Evolutionary conservation across 2,888 invertebrate genomes (phyloP).

Genomic region (Apamea monoglypha): DNA sequence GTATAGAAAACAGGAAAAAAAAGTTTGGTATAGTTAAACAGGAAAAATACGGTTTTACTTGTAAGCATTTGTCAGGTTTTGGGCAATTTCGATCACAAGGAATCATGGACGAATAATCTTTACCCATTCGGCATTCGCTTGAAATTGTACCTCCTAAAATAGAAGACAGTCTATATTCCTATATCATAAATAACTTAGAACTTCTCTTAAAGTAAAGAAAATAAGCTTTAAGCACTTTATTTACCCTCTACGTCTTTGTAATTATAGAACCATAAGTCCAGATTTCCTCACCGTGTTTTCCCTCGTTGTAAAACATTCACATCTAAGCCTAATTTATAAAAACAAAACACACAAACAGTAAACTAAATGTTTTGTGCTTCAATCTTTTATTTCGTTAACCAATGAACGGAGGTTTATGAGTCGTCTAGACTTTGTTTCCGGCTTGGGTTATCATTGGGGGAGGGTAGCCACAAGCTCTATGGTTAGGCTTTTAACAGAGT

Average conservation of each 20-base stretch:
- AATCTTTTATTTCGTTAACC: slow-evolving; percentile 46
- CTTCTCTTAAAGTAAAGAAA: neutral
- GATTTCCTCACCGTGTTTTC: slow-evolving; percentile 7
- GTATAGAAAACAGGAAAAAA: no score
- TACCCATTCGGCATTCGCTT: neutral
- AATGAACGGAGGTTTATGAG: slow-evolving; percentile 39
- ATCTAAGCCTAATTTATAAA: slow-evolving; percentile 15
- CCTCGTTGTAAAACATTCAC: neutral
- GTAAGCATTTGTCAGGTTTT: slow-evolving; percentile 7
- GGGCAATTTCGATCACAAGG: neutral
- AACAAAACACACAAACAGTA: neutral
- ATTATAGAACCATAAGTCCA: slow-evolving; percentile 3
- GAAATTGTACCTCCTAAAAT: neutral
- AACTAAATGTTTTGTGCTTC: slow-evolving; percentile 20
- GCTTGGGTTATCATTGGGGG: slow-evolving; percentile 18
- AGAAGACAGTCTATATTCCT: neutral
- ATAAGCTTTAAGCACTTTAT: neutral
- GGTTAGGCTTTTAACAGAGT: slow-evolving; percentile 15
- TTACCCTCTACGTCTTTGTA: neutral
- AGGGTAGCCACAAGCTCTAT: slow-evolving; percentile 18
- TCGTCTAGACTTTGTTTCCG: slow-evolving; percentile 57
- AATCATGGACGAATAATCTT: neutral
- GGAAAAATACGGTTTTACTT: slow-evolving; percentile 27
- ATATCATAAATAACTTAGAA: neutral
- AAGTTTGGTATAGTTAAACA: slow-evolving; percentile 16